These are phyloP conservation scores for Embidobia sp. DNA, from an alignment of 2,888 invertebrate species.

Conservation along the genomic window DNA sequence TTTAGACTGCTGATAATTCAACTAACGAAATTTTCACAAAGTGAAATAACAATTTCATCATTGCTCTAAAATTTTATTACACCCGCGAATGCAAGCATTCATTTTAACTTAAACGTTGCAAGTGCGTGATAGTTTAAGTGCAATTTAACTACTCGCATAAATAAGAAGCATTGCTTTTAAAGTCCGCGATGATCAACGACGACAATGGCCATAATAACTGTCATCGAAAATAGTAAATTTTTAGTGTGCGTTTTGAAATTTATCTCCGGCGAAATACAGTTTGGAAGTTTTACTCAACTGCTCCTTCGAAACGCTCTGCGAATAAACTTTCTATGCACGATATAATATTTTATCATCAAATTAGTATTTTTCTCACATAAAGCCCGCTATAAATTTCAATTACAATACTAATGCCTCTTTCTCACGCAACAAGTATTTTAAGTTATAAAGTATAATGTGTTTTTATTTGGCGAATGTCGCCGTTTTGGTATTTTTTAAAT, in stretches of 20 bases:
- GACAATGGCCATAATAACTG: constrained; percentile 29
- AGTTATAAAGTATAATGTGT: constrained; percentile 23
- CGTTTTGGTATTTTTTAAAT: constrained; percentile 19
- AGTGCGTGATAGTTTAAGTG: constrained; percentile 11
- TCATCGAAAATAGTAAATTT: constrained; percentile 27
- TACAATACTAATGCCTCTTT: constrained; percentile 41
- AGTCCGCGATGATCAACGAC: constrained; percentile 24
- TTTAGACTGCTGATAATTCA: no score
- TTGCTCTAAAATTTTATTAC: not conserved
- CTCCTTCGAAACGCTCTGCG: constrained; percentile 12
- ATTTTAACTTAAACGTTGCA: constrained; percentile 12
- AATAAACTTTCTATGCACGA: constrained; percentile 26
- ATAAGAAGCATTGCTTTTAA: constrained; percentile 24
- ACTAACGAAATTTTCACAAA: not conserved
- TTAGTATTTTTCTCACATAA: constrained; percentile 33
- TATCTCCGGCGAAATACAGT: constrained; percentile 2
- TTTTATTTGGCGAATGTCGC: constrained; percentile 24
- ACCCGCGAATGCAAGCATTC: constrained; percentile 4
- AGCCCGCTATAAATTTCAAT: constrained; percentile 39
- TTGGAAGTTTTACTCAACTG: constrained; percentile 21
- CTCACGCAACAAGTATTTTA: constrained; percentile 50
- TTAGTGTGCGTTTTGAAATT: constrained; percentile 20
- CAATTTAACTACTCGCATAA: constrained; percentile 23
- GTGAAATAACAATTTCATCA: not conserved
- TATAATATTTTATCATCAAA: constrained; percentile 42